These are phyloP conservation scores for Tachysurus fulvidraco DNA, from an alignment of 2,113 vertebrate genomes.

Conservation along the genomic window DNA sequence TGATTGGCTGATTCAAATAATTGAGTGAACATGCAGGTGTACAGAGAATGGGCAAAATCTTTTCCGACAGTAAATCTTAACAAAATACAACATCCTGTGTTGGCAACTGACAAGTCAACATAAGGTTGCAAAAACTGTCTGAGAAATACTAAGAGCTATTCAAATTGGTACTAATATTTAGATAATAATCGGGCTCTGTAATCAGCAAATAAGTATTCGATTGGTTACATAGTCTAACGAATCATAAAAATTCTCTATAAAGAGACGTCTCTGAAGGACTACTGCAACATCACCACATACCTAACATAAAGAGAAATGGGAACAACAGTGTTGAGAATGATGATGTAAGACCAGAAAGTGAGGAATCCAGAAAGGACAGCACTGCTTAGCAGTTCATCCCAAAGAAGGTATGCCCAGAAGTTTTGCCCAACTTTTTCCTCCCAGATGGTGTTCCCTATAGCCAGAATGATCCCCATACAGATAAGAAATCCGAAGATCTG, in stretches of 20 bases:
- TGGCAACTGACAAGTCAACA: neutral
- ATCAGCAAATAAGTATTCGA: neutral
- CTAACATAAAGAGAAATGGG: constrained; percentile 82
- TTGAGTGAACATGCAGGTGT: neutral
- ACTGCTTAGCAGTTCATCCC: constrained; percentile 63
- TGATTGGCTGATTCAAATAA: neutral
- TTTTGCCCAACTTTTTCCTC: constrained; percentile 66
- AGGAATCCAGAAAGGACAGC: constrained; percentile 75
- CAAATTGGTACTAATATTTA: neutral
- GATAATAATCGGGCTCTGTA: neutral
- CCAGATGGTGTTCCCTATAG: constrained; percentile 78
- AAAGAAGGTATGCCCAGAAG: constrained; percentile 69
- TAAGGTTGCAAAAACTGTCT: neutral
- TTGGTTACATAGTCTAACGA: neutral
- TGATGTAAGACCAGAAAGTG: constrained; percentile 80
- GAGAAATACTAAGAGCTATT: neutral
- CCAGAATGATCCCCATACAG: constrained; percentile 76
- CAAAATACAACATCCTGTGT: neutral
- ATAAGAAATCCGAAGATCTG: constrained; percentile 80
- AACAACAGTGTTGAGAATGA: constrained; percentile 79
- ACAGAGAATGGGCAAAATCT: neutral
- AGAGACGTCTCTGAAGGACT: neutral
- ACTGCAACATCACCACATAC: constrained; percentile 54
- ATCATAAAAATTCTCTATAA: neutral
- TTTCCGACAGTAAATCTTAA: neutral